Base-by-base conservation (phyloP, 2,888 invertebrate genomes). In the Pachycephus smyrnensis region DNA sequence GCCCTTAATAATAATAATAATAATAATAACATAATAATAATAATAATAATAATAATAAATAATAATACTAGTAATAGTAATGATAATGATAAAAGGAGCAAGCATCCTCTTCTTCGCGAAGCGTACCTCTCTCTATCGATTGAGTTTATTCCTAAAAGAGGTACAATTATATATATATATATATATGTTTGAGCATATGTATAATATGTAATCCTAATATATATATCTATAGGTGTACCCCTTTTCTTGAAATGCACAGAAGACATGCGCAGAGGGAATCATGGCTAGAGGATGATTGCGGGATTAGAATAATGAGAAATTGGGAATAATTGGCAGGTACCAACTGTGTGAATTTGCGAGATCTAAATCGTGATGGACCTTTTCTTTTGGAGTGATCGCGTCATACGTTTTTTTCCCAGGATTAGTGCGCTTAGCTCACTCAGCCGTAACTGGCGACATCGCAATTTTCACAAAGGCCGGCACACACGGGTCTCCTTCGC, bases 401-500 rank as follows among this genome's bases (percentile, higher is more conserved):
- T 23, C 23, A 55, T 23, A 55, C 9, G 2, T 55, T 55, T 23
- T 40, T 55, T 0, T 0, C 55, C 23, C 55, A 23, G 23, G 55
- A 55, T 55, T 23, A 23, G 55, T 55, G 55, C 55, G 55, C 55
- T 55, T 55, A 55, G 55, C 55, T 55, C 69, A 68, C 33, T 74
- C 35, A 40, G 35, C 31, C 73, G 80, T 79, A 77, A 79, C 15
- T 40, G 75, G 76, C 74, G 68, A 55, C 74, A 73, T 78, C 40
- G 76, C 75, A 55, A 55, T 55, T 55, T 55, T 55, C 55, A 55
- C 55, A 55, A 55, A 55, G 55, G 55, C 55, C 55, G 15, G 55
- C 55, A 55, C 55, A 55, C 82, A 82, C 82, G 79, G 81, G 80
- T 80, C 80, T 80, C 80, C 77, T 75, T 83, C 81, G 84, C 81